Conservation (phyloP, 2,888 invertebrate genomes). For the Caenorhabditis sp. region DNA sequence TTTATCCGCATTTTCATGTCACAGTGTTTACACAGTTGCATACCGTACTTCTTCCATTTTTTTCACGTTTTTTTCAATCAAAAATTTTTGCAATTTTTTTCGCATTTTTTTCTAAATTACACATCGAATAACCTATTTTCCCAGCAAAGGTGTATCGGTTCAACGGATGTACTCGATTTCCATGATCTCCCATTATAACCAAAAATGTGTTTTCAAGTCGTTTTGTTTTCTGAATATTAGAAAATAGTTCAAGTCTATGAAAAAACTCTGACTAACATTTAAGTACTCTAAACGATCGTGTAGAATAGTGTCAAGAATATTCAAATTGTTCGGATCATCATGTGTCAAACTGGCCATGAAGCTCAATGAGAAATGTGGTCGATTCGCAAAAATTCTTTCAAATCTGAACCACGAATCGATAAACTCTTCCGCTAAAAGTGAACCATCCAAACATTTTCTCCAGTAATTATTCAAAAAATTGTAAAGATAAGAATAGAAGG, state of each 20-base stretch:
- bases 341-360: constrained; percentile 50
- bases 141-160: constrained; percentile 42
- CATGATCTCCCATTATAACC: constrained; percentile 55
- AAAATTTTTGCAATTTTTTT: too few relatives aligned
- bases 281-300: constrained; percentile 28
- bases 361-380: constrained; percentile 34
- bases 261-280: constrained; percentile 13
- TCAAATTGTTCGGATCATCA: constrained; percentile 43
- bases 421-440: constrained; percentile 37
- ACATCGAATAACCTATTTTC: constrained; percentile 48
- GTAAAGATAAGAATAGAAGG: constrained; percentile 47
- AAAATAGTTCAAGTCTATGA: not conserved
- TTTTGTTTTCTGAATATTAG: constrained; percentile 13
- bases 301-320: constrained; percentile 34
- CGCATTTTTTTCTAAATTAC: too few relatives aligned
- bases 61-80: too few relatives aligned
- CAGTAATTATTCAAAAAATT: constrained; percentile 43
- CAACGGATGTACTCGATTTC: constrained; percentile 44
- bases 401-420: constrained; percentile 45
- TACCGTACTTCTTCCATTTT: too few relatives aligned
- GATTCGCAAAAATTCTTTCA: constrained; percentile 16
- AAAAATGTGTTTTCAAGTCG: constrained; percentile 42
- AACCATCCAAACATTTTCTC: constrained; percentile 46
- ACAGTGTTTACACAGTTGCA: too few relatives aligned
- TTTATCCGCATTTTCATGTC: too few relatives aligned